Conservation (phyloP, 1,140 invertebrate genomes). For the Fopius arisanus region DNA sequence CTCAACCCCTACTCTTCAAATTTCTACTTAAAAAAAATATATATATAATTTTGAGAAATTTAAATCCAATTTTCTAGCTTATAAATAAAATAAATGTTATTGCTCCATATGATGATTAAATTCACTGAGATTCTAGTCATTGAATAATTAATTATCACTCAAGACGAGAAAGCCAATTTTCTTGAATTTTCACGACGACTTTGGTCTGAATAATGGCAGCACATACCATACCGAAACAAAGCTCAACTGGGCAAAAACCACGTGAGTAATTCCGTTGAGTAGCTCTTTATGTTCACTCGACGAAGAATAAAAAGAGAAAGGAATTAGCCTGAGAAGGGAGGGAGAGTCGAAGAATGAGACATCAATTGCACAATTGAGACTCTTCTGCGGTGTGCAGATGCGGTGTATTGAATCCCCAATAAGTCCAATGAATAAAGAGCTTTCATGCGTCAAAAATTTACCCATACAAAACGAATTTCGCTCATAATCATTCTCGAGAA, state of each 20-base stretch:
- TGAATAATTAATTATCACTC: no score
- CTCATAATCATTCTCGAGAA: not conserved
- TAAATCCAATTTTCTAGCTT: no score
- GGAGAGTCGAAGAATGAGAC: constrained; percentile 12
- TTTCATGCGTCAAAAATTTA: not conserved
- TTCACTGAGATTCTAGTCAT: no score
- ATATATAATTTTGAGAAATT: no score
- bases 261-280: not conserved
- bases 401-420: constrained; percentile 21
- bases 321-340: not conserved
- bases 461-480: not conserved
- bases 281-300: not conserved
- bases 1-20: no score
- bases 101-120: no score
- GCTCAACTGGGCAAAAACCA: not conserved
- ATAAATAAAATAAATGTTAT: no score
- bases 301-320: constrained; percentile 7
- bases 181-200: no score
- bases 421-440: constrained; percentile 18
- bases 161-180: no score
- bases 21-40: no score
- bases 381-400: constrained; percentile 29
- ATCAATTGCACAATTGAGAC: constrained; percentile 32
- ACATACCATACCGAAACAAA: not conserved
- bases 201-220: no score